Conservation (phyloP, 2,797 vertebrate genomes). For the Capromys pilorides region DNA sequence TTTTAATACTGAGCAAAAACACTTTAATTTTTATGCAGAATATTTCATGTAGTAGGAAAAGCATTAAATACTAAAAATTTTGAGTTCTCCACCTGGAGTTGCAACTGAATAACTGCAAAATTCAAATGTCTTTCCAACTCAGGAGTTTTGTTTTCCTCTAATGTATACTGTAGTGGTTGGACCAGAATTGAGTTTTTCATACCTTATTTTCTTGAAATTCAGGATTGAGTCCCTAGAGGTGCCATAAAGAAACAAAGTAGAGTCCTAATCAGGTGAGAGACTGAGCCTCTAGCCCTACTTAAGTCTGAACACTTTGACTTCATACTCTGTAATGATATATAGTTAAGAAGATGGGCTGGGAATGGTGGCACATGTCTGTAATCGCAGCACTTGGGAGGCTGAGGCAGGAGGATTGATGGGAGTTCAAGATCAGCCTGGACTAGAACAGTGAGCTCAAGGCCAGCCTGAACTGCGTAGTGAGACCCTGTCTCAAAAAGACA, state of each 20-base stretch:
- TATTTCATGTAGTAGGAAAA: conserved; percentile 38
- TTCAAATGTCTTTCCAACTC: conserved; percentile 44
- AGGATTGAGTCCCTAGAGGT: conserved; percentile 5
- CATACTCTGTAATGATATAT: background rate
- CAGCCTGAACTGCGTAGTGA: no score
- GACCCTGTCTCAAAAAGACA: no score
- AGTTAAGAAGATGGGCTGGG: background rate
- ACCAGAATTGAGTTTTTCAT: background rate
- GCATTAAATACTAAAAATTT: background rate
- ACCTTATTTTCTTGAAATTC: conserved; percentile 44
- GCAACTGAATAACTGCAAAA: background rate
- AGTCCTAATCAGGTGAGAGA: conserved; percentile 48
- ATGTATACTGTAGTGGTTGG: conserved; percentile 10
- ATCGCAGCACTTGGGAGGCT: no score
- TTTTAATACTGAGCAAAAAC: conserved; percentile 9
- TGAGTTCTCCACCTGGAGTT: conserved; percentile 10
- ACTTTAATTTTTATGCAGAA: conserved; percentile 50
- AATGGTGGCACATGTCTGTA: no score
- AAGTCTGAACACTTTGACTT: background rate
- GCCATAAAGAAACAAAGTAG: background rate
- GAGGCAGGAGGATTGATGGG: no score
- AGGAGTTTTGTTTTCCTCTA: conserved; percentile 60
- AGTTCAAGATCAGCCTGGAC: no score
- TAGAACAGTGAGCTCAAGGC: no score
- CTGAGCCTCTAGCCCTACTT: conserved; percentile 35